Conservation (phyloP, 1,140 invertebrate genomes). For the Caenorhabditis remanei region DNA sequence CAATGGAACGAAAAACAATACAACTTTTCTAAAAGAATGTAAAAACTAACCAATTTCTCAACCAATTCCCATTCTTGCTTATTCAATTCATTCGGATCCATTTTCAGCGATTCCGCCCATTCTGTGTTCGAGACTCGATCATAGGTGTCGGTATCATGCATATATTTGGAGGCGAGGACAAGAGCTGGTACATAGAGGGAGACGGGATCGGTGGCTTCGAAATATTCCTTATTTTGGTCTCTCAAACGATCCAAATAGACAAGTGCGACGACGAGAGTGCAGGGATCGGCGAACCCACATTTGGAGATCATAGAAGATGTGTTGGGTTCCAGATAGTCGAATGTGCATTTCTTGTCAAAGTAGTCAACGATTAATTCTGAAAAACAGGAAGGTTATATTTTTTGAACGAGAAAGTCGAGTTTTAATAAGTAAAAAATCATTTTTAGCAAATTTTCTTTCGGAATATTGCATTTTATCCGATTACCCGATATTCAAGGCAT, state of each 20-base stretch:
- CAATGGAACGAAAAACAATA: no score
- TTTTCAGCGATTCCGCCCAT: conserved; percentile 58
- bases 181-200: conserved; percentile 74
- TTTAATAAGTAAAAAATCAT: no score
- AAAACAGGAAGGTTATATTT: conserved; percentile 59
- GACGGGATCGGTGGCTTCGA: conserved; percentile 69
- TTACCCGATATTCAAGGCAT: background rate
- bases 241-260: conserved; percentile 74
- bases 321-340: conserved; percentile 69
- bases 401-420: background rate
- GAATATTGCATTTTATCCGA: background rate
- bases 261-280: conserved; percentile 72
- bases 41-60: conserved; percentile 47
- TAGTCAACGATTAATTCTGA: conserved; percentile 74
- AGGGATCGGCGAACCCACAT: conserved; percentile 68
- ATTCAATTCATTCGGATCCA: conserved; percentile 51
- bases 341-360: conserved; percentile 68
- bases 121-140: conserved; percentile 64
- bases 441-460: no score
- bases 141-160: conserved; percentile 68
- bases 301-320: conserved; percentile 61
- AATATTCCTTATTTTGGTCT: conserved; percentile 62
- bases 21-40: conserved; percentile 13
- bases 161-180: conserved; percentile 73
- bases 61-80: conserved; percentile 58